phyloP scores from a whole-genome alignment of 2,113 vertebrate species.

The Megaceryle torquata region DNA sequence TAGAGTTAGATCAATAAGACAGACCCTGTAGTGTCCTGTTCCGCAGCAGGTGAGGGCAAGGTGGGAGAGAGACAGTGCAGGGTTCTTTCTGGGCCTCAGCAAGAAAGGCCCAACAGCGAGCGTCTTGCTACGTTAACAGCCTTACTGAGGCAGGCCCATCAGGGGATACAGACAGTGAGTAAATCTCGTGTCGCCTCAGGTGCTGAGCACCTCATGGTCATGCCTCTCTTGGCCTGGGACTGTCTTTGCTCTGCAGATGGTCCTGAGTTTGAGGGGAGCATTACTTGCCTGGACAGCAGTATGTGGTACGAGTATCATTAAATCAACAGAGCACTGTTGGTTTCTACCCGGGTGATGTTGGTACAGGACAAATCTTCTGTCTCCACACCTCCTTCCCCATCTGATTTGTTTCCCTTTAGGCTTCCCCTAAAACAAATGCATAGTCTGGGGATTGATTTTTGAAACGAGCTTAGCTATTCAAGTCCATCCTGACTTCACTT shows the following conservation, averaged over 20 bases:
- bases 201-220: accelerated
- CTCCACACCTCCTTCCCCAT: accelerated
- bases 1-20: neutral
- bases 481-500: neutral
- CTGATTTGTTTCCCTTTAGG: neutral
- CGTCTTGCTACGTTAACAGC: accelerated
- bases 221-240: neutral
- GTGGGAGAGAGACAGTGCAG: neutral
- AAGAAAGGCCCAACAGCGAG: neutral
- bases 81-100: accelerated
- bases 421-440: neutral
- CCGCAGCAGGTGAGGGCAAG: accelerated
- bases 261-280: accelerated
- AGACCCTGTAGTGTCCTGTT: neutral
- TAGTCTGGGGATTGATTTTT: neutral
- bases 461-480: neutral
- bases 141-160: accelerated
- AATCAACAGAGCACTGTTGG: accelerated
- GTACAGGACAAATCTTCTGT: neutral
- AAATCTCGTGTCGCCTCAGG: accelerated
- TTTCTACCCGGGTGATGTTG: neutral
- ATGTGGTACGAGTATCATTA: accelerated
- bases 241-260: accelerated
- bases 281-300: accelerated
- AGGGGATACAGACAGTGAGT: accelerated